These are phyloP conservation scores for Machimus atricapillus DNA, from an alignment of 2,888 invertebrate genomes.

Conservation along the genomic window DNA sequence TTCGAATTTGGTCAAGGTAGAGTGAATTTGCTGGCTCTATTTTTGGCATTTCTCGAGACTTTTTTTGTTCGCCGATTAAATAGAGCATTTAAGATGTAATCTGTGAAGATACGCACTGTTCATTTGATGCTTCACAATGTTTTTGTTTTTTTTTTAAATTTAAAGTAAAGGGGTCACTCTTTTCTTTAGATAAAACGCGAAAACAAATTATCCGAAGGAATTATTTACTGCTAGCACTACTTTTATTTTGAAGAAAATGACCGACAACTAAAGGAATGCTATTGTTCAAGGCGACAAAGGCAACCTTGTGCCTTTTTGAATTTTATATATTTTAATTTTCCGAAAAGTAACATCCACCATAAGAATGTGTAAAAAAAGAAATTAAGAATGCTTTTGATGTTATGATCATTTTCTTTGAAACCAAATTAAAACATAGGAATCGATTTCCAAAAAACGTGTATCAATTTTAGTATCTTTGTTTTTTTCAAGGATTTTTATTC, in stretches of 20 bases:
- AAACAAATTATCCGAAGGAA: background rate
- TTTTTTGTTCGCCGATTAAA: background rate
- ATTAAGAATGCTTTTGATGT: too few species aligned
- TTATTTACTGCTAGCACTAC: background rate
- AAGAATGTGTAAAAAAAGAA: too few species aligned
- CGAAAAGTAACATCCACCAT: too few species aligned
- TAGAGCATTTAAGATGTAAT: background rate
- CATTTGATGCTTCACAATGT: background rate
- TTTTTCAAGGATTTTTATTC: too few species aligned
- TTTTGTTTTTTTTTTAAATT: background rate
- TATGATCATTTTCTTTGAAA: too few species aligned
- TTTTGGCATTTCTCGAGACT: background rate
- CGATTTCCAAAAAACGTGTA: too few species aligned
- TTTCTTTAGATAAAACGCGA: background rate
- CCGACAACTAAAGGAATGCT: background rate
- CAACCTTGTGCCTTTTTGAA: background rate
- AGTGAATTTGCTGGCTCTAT: conserved; percentile 14
- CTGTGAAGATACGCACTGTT: background rate
- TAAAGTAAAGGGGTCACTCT: background rate
- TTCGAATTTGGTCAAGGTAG: conserved; percentile 19
- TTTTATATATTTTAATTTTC: background rate
- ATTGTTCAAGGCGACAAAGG: background rate
- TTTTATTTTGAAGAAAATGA: background rate
- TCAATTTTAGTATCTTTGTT: too few species aligned
- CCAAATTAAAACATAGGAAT: too few species aligned